Evolutionary conservation across 2,888 invertebrate species (phyloP), one percentile per base, ranked within the genome.

Genomic region (Brachylomia viminalis): DNA sequence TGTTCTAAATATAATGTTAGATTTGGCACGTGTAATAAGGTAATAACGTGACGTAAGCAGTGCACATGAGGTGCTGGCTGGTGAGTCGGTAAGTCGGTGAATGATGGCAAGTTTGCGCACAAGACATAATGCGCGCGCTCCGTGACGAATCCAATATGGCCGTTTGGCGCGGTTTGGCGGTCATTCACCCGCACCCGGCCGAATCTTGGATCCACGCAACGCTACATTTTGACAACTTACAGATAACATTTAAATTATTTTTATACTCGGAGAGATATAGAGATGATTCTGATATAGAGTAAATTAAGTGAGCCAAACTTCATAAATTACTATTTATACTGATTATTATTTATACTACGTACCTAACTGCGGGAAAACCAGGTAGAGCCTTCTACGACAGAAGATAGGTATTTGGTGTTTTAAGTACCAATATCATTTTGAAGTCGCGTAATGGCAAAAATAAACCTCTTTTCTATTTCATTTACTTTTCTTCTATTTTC

Each of bases 111-210:
- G 77, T 90, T 91, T 84, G 91, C 89, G 89, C 90, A 88, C 89
- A 94, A 95, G 94, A 94, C 92, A 93, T 92, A 93, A 94, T 92
- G 95, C 93, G 94, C 95, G 94, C 92, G 92, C 91, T 92, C 93
- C 96, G 95, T 96, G 95, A 96, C 96, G 95, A 93, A 94, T 94
- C 92, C 94, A 95, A 95, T 91, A 95, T 96, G 96, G 96, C 93
- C 94, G 94, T 91, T 93, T 94, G 92, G 93, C 95, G 95, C 93
- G 94, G 94, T 96, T 96, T 95, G 96, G 95, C 92, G 96, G 96
- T 95, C 96, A 84, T 93, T 95, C 91, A 96, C 95, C 95, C 89
- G 92, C 93, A 92, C 93, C 93, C 93, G 91, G 91, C 89, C 90
- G 90, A 90, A 92, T 91, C 90, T 92, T 91, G 89, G 88, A 90